Evolutionary conservation across 2,113 vertebrate species (phyloP), one percentile per base, ranked within the genome.

Genomic region (Casuarius casuarius): DNA sequence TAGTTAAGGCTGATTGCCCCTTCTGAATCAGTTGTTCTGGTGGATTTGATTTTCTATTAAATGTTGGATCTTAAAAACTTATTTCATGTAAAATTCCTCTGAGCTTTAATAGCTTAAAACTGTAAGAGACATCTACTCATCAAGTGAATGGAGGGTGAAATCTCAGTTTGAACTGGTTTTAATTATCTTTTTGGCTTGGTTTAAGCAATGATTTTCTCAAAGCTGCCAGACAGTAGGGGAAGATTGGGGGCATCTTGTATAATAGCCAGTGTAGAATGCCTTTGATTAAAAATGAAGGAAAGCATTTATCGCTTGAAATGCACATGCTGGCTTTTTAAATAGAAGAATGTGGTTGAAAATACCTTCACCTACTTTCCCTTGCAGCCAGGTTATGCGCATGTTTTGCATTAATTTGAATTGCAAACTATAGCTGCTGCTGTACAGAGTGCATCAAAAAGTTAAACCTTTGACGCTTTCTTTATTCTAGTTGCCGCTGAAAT

Each of bases 101-200:
- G 89, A 88, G 81, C 42, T 89, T 93, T 97, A 95, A 38, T 28
- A 76, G 28, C 95, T 98, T 97, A 94, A 92, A 96, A 86, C 42
- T 67, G 44, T 88, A 73, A 75, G 76, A 90, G 92, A 31, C 29
- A 28, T 85, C 93, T 88, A 68, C 26, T 95, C 28, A 94, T 61
- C 33, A n/a, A 68, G 7, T 66, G 72, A 84, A 56, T 58, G 38
- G 35, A 90, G 51, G 93, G 49, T 68, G 77, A 91, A 94, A 79
- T 95, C 83, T 89, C 83, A 72, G 70, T 96, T 95, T 95, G 82
- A 93, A 88, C 56, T 78, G 49, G 86, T 92, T 97, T 96, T 96
- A 87, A 94, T 97, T 97, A 92, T 94, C 74, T 95, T 90, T 93
- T 95, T 89, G 65, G 49, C 90, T 96, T 74, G 35, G 16, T 76